phyloP scores from a whole-genome alignment of 2,888 invertebrate species.

The Kryphioiulus occultus region DNA sequence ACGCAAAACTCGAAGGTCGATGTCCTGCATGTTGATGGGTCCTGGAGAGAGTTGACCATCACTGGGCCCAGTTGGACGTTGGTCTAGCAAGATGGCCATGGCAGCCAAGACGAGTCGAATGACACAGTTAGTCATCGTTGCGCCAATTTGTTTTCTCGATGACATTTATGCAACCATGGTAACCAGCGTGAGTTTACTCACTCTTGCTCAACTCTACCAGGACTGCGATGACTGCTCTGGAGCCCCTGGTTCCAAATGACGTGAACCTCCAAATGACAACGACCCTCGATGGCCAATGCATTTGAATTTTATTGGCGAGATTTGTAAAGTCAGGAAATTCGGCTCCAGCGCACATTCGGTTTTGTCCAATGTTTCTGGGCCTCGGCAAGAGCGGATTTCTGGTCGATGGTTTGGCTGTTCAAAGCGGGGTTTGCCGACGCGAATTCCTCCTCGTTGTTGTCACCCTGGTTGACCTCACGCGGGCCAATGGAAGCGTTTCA shows the following conservation, averaged over 20 bases:
- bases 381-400: background rate
- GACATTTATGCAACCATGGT: conserved; percentile 8
- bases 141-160: background rate
- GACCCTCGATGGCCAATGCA: conserved; percentile 1
- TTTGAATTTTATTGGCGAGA: background rate
- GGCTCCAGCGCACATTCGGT: background rate
- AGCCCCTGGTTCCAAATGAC: background rate
- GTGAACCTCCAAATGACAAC: conserved; percentile 22
- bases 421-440: background rate
- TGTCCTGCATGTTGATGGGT: background rate
- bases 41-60: background rate
- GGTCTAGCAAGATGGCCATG: background rate
- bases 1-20: background rate
- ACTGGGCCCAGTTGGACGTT: background rate
- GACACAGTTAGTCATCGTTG: background rate
- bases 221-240: background rate
- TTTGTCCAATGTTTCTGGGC: conserved; percentile 17
- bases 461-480: conserved; percentile 23
- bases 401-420: background rate
- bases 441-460: background rate
- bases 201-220: background rate
- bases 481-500: background rate
- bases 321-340: background rate
- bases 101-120: background rate
- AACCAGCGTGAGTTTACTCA: background rate